Base-by-base conservation (phyloP, 2,113 vertebrate species). In the Macrotis lagotis region DNA sequence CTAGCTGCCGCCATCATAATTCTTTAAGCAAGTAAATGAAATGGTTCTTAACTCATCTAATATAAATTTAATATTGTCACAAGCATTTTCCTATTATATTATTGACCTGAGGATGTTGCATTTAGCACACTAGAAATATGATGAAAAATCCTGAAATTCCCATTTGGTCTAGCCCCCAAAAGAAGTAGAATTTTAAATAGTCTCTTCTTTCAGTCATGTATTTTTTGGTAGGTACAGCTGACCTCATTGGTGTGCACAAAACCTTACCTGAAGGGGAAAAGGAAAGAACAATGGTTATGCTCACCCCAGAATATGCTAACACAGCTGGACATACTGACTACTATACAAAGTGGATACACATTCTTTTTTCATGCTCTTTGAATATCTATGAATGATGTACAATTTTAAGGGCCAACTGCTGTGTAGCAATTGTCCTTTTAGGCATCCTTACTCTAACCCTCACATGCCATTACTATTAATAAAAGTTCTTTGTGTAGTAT, bases 91-190 rank as follows among this genome's bases (percentile, higher is more conserved):
- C 95, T 16, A n/a, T 49, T 52, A 44, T 51, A 49, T 26, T 92
- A 51, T 91, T 96, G 88, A 66, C 22, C 96, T 92, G 91, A 91
- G 89, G 66, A n/a, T 96, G 91, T 88, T 90, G 48, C 91, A 66
- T 90, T 92, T 66, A 83, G 50, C 31, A 88, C 59, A 90, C 3
- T n/a, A 52, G 22, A 26, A 95, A 47, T 44, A 37, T 88, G 59
- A 51, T 95, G 52, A 96, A 89, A 93, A 92, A 91, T 49, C 48
- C 25, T 49, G 89, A 92, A 88, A 59, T 8, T 50, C 92, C 48
- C 31, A 25, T 4, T 91, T 5, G 16, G 28, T 16, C 3, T 48
- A 91, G 14, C 22, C 53, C 83, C 31, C 28, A 66, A 95, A 47
- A 92, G 48, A 88, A 66, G 25, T n/a, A 92, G 89, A 92, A 74